Percentiles rank a stretch among this genome's conserved stretches.
These are phyloP conservation scores for Napeogenes sylphis DNA, from an alignment of 2,888 invertebrate species.

Conservation along the genomic window DNA sequence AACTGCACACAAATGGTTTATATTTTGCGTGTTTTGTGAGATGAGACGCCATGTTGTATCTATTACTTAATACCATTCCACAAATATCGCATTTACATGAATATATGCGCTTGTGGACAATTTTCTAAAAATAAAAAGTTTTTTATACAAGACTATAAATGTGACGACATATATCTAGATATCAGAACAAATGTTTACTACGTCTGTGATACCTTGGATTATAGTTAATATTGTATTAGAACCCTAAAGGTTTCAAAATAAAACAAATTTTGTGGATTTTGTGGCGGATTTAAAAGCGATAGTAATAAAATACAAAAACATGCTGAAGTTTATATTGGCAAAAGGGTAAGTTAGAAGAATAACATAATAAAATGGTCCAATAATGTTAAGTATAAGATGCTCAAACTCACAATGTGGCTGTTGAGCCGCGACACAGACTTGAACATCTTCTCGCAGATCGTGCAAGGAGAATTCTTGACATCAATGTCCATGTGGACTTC, in stretches of 20 bases:
- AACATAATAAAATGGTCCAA: not conserved
- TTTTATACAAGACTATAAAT: no score
- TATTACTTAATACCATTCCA: slow-evolving; percentile 32
- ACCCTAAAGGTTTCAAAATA: no score
- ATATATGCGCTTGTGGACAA: slow-evolving; percentile 40
- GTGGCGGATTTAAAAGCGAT: no score
- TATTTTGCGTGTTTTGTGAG: slow-evolving; percentile 43
- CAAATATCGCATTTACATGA: slow-evolving; percentile 49
- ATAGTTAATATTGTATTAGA: no score
- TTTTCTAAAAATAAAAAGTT: slow-evolving; percentile 35
- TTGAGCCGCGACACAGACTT: slow-evolving; percentile 32
- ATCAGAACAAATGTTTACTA: not conserved
- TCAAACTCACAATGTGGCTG: slow-evolving; percentile 50
- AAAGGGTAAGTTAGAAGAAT: not conserved
- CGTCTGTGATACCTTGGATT: not conserved
- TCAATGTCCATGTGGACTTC: slow-evolving; percentile 45
- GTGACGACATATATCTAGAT: not conserved
- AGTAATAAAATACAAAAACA: no score
- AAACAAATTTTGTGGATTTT: no score
- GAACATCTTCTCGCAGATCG: slow-evolving; percentile 43
- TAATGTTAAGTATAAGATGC: not conserved
- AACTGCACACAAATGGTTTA: slow-evolving; percentile 45
- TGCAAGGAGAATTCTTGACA: slow-evolving; percentile 39
- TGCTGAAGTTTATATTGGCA: no score
- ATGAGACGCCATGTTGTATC: slow-evolving; percentile 43